Base-by-base conservation (phyloP, 1,140 invertebrate species). In the Cardiocondyla obscurior region DNA sequence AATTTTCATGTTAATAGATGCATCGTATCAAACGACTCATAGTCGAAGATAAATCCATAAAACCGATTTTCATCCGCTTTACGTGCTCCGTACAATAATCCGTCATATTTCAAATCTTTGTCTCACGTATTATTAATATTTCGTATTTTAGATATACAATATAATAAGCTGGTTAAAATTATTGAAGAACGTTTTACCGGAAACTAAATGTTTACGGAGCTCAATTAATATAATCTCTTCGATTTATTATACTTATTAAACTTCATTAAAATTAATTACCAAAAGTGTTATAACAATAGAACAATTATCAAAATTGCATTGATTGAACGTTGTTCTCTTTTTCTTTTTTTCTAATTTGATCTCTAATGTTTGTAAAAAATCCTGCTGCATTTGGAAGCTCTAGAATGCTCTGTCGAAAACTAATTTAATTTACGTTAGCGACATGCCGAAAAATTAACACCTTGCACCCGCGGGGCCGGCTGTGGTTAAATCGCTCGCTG, bases 21-120 rank as follows among this genome's bases (percentile, higher is more conserved):
- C 19, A 10, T 12, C 16, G 39, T 22, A 46, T 46, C n/a, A 46
- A 74, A 60, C 10, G 39, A 4, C 2, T 60, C n/a, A 33, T 28
- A 60, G 25, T 12, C n/a, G 3, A 28, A 44, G 22, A 58, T 74
- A 74, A 74, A 74, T 42, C 10, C 25, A 25, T 28, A 3, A 46
- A 44, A 60, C 1, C 22, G 6, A 60, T 60, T 10, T 74, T 74
- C 28, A 62, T 46, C n/a, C 28, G 55, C 6, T 74, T 60, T 74
- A 74, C 12, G 3, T 30, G 14, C 3, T 60, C 6, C 25, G 30
- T 10, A 55, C 6, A 44, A 57, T 74, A 22, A 58, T 30, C 30
- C 33, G 19, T 39, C 12, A 58, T 33, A 30, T 30, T 44, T 74
- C 30, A 36, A 60, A 60, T 49, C 7, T 3, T 62, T 46, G 12